These are phyloP conservation scores for Plutomurus gul DNA, from an alignment of 1,140 invertebrate genomes.

Conservation along the genomic window DNA sequence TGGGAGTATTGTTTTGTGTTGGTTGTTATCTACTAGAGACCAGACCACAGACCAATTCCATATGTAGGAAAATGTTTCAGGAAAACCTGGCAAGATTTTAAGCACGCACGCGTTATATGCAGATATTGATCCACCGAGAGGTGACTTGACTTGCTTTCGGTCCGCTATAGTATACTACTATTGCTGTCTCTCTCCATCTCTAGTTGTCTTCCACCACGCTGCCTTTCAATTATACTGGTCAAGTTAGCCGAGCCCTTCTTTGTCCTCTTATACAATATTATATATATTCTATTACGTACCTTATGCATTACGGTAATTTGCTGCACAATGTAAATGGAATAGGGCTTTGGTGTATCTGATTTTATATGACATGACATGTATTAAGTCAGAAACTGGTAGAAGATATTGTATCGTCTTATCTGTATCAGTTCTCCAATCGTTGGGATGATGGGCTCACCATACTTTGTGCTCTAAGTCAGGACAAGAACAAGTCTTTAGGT, in stretches of 20 bases:
- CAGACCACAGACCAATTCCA: slow-evolving; percentile 26
- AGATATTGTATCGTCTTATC: not conserved
- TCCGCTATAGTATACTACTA: not conserved
- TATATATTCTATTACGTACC: no score
- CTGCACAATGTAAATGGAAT: no score
- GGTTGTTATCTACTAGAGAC: not conserved
- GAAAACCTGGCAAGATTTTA: slow-evolving; percentile 28
- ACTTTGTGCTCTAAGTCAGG: no score
- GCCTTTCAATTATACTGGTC: not conserved
- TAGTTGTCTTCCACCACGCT: no score
- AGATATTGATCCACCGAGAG: slow-evolving; percentile 32
- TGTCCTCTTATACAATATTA: slow-evolving; percentile 7
- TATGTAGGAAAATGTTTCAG: slow-evolving; percentile 21
- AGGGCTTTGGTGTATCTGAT: not conserved
- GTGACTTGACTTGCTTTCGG: not conserved
- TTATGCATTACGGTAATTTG: no score
- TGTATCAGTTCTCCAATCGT: not conserved
- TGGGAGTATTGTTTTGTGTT: not conserved
- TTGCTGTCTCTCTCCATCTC: no score
- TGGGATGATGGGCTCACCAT: no score
- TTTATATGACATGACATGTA: not conserved
- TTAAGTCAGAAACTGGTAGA: not conserved
- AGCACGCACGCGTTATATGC: slow-evolving; percentile 35
- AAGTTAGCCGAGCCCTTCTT: not conserved
- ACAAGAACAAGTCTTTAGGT: no score